Evolutionary conservation across 2,888 invertebrate genomes (phyloP).

Genomic region (Scaptomyza caliginosa): DNA sequence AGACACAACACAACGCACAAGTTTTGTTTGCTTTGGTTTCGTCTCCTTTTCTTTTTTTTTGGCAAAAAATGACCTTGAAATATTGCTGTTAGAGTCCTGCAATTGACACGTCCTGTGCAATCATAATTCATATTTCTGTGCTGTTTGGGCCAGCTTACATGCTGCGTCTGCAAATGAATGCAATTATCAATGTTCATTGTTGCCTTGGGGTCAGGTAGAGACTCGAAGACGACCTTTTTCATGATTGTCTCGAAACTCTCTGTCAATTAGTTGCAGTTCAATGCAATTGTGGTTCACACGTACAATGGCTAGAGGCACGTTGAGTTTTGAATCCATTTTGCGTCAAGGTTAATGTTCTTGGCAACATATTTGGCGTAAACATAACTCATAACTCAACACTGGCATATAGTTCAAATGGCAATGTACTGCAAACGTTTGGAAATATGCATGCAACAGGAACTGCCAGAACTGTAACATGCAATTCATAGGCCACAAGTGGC

Average conservation of each 20-base stretch:
- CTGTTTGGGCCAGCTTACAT: conserved; percentile 43
- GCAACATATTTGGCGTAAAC: conserved; percentile 23
- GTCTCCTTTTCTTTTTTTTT: conserved; percentile 58
- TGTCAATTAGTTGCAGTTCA: conserved; percentile 58
- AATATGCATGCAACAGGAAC: conserved; percentile 29
- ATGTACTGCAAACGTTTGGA: conserved; percentile 39
- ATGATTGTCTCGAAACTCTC: conserved; percentile 2
- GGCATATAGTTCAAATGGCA: conserved; percentile 51
- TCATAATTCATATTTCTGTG: conserved; percentile 73
- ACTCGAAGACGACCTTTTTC: conserved; percentile 10
- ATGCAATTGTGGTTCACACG: conserved; percentile 75
- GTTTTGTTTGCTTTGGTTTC: conserved; percentile 3
- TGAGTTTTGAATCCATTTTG: conserved; percentile 1
- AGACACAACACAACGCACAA: conserved; percentile 32
- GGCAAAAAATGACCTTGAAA: conserved; percentile 67
- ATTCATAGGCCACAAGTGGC: conserved; percentile 72
- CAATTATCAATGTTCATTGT: conserved; percentile 60
- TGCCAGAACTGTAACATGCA: conserved; percentile 40
- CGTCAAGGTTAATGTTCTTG: conserved; percentile 65
- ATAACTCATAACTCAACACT: conserved; percentile 17
- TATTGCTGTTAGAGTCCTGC: conserved; percentile 23
- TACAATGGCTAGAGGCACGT: conserved; percentile 43
- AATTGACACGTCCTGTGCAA: conserved; percentile 73
- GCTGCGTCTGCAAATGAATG: conserved; percentile 56
- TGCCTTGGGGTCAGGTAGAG: conserved; percentile 31